Base-by-base conservation (phyloP, 1,140 invertebrate species). In the Dinothrombium tinctorium region DNA sequence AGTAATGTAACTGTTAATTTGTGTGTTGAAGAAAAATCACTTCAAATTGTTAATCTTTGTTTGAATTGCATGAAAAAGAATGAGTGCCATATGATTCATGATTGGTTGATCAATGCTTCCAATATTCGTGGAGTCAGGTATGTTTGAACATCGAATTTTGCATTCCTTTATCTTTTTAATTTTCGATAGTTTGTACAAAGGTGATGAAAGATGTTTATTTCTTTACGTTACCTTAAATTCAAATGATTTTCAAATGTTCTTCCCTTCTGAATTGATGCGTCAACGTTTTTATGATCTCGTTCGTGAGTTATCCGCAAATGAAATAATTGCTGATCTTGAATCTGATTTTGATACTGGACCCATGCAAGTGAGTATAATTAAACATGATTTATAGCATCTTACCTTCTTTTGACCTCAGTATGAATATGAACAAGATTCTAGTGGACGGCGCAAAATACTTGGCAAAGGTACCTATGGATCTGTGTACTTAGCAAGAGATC, bases 221-320 rank as follows among this genome's bases (percentile, higher is more conserved):
- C 65, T 99, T 0, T 99, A 98, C 58, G 90, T 98, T 19, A 80
- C 90, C 57, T 78, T 94, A 55, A 95, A 95, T 54, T 94, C 86
- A 6, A 86, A 94, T 56, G 89, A 95, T 63, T 98, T 98, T 62
- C 90, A 98, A 69, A 89, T 98, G 62, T 95, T 80, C 56, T 79
- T 99, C 47, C 86, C 92, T 9, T 94, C 86, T 0, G 69, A 74
- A 35, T 49, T 69, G 33, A 82, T 79, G 57, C 67, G 87, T 44
- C 71, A 82, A 56, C 69, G 72, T 50, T 80, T 86, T 51, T 76
- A 79, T 55, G 72, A 49, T 24, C 31, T 50, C 32, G 55, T 64
- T 7, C 42, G 79, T 9, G 73, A 83, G 59, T 68, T 90, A 56
- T 83, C 81, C 0, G 73, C 72, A 6, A 76, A 84, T 56, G 74